phyloP scores from a whole-genome alignment of 1,140 invertebrate genomes.

The Stegodyphus mimosarum region DNA sequence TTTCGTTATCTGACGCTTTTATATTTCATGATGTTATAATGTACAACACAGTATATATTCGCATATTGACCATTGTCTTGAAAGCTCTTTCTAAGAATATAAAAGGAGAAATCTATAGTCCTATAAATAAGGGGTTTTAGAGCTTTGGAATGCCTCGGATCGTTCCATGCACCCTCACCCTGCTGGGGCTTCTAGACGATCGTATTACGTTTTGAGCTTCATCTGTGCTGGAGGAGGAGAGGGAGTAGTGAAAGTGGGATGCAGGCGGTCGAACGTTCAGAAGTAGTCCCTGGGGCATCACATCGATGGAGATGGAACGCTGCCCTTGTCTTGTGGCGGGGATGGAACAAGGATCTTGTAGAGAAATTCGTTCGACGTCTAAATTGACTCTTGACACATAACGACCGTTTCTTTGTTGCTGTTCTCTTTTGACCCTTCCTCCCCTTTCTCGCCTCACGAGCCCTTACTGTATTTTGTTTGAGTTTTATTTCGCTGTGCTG shows the following conservation, averaged over 20 bases:
- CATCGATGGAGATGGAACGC: constrained; percentile 25
- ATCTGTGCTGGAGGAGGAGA: too few relatives aligned
- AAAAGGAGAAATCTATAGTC: too few relatives aligned
- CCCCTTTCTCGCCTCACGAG: background rate
- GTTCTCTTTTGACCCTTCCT: background rate
- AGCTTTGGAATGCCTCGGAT: too few relatives aligned
- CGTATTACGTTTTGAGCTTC: background rate
- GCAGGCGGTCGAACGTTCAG: constrained; percentile 15
- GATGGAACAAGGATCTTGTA: constrained; percentile 7
- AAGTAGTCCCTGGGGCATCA: constrained; percentile 30
- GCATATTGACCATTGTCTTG: too few relatives aligned
- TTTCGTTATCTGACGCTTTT: too few relatives aligned
- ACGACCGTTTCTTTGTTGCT: constrained; percentile 8
- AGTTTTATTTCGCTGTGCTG: too few relatives aligned
- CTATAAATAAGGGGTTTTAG: too few relatives aligned
- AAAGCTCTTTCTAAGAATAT: too few relatives aligned
- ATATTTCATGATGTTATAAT: too few relatives aligned
- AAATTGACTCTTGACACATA: constrained; percentile 52
- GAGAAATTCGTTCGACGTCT: constrained; percentile 18
- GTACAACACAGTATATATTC: too few relatives aligned
- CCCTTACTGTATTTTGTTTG: background rate
- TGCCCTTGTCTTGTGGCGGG: constrained; percentile 1
- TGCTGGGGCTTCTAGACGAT: too few relatives aligned
- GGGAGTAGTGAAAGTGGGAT: background rate
- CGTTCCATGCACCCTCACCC: too few relatives aligned